A percentile compares a stretch with the other conserved stretches of the same genome.
phyloP scores from a whole-genome alignment of 2,113 vertebrate species.

The Smithornis capensis region DNA sequence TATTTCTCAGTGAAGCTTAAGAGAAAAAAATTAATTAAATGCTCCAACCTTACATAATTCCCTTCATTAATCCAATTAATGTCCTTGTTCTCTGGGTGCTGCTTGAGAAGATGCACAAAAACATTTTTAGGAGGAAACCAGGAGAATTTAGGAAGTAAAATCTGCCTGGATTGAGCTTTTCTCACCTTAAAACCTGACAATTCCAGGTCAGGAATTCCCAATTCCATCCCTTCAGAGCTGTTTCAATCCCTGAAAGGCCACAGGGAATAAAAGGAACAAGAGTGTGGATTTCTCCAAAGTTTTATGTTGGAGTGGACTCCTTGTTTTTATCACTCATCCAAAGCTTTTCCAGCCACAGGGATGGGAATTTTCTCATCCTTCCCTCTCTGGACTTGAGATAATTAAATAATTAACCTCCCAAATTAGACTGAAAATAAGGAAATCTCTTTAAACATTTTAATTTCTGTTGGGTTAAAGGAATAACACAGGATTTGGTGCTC shows the following conservation, averaged over 20 bases:
- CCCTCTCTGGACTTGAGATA: not conserved
- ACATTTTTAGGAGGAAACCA: not conserved
- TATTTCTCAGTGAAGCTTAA: not conserved
- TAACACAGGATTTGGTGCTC: not conserved
- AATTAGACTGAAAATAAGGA: not conserved
- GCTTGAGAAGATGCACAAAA: not conserved
- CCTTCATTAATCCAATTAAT: not conserved
- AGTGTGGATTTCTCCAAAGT: accelerated
- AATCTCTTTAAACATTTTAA: not conserved
- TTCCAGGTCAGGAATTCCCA: not conserved
- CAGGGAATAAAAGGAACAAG: not conserved
- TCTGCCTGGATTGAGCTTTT: not conserved
- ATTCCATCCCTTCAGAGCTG: not conserved
- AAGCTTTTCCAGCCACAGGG: not conserved
- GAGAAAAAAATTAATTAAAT: not conserved
- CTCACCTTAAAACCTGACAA: not conserved
- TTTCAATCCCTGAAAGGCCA: not conserved
- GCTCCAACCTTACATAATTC: not conserved
- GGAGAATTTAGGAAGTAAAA: not conserved
- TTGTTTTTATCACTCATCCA: not conserved
- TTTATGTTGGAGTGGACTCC: not conserved
- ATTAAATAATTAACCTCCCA: not conserved
- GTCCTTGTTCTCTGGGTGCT: not conserved
- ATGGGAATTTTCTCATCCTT: not conserved
- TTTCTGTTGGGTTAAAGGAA: not conserved